Base-by-base conservation (phyloP, 2,113 vertebrate species). In the Tachysurus fulvidraco region DNA sequence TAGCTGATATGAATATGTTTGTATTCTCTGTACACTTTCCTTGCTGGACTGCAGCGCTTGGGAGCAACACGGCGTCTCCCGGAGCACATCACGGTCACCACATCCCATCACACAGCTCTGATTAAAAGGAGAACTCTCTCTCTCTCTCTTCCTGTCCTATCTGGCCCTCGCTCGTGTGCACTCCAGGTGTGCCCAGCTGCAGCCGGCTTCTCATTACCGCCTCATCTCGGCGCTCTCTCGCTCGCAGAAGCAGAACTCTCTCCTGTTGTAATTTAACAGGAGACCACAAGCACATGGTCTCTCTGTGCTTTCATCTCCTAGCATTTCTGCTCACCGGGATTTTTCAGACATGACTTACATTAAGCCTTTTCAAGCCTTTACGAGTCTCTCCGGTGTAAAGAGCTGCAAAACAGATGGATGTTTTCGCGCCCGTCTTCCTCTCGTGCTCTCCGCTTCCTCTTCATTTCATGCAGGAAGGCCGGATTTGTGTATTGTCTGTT, bases 141-240 rank as follows among this genome's bases (percentile, higher is more conserved):
- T 59, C 30, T 3, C 4, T 71, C 23, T 73, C 7, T 57, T 6
- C 17, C 52, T 84, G 23, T 50, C 21, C 44, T 50, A 1, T 74
- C 67, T 16, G 5, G 10, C 9, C 13, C 67, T 62, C 23, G 9
- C n/a, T 41, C 81, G 5, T 54, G 10, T 64, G 28, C 85, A 28
- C 84, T 44, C 62, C 64, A 79, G 84, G 81, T 86, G 88, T 81
- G 57, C 73, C 57, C 60, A n/a, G 64, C 67, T 81, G 85, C 44
- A 28, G 10, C 1, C 76, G 11, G 14, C n/a, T 54, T 17, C 77
- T 84, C 59, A 76, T 84, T 87, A 82, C 74, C 4, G 19, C 3
- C 59, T 67, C 25, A 44, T n/a, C 23, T 4, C 52, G 10, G 30
- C 17, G 23, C 17, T 82, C 12, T 50, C 57, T 59, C 73, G 55